phyloP scores from a whole-genome alignment of 2,113 vertebrate genomes.

The Mormyrus iriodes region DNA sequence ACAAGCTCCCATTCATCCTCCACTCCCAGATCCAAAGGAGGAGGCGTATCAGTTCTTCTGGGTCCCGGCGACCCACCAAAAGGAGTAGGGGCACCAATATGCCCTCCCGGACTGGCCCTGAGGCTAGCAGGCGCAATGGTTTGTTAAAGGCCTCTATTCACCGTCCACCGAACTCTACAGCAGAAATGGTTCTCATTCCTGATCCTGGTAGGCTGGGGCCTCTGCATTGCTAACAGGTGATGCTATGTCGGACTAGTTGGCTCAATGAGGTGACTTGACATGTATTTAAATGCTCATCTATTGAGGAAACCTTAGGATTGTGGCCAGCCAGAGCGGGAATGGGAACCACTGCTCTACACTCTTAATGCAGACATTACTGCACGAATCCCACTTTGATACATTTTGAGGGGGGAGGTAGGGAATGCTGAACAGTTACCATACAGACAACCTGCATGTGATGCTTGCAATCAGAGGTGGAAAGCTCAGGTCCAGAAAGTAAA shows the following conservation, averaged over 20 bases:
- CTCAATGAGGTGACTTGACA: not conserved
- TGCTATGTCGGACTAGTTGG: not conserved
- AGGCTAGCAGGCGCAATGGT: conserved; percentile 45
- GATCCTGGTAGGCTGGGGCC: not conserved
- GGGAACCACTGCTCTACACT: not conserved
- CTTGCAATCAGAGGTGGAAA: too few relatives aligned
- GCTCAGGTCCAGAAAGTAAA: too few relatives aligned
- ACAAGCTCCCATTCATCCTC: not conserved
- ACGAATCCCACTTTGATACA: too few relatives aligned
- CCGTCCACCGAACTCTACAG: not conserved
- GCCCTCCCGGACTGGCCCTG: conserved; percentile 32
- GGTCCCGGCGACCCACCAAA: conserved; percentile 43
- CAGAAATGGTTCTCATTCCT: not conserved
- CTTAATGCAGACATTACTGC: not conserved
- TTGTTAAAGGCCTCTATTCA: not conserved
- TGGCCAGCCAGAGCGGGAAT: not conserved
- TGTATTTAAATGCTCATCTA: not conserved
- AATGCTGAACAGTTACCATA: too few relatives aligned
- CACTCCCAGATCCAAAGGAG: conserved; percentile 47
- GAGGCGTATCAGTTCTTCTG: conserved; percentile 38
- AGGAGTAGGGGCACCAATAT: conserved; percentile 28
- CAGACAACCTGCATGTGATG: too few relatives aligned
- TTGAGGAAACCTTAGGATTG: not conserved
- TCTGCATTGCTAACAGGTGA: not conserved
- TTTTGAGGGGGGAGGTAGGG: too few relatives aligned